phyloP scores from a whole-genome alignment of 2,113 vertebrate species.

The Sprattus sprattus region DNA sequence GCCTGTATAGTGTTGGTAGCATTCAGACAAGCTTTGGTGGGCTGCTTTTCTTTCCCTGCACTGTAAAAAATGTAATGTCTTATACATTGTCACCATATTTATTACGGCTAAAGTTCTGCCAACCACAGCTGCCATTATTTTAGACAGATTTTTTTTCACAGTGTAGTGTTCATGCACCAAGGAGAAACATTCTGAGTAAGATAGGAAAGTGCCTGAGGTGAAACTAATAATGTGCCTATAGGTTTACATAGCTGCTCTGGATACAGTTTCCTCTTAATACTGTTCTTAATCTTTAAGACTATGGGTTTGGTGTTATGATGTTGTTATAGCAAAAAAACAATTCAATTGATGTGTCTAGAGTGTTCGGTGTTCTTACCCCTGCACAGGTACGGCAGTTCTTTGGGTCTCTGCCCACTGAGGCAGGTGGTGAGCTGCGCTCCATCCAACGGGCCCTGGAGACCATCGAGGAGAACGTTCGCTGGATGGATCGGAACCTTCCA shows the following conservation, averaged over 20 bases:
- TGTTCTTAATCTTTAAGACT: not conserved
- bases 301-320: not conserved
- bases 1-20: too few species aligned
- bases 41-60: not conserved
- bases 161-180: not conserved
- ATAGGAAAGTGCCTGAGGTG: not conserved
- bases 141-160: too few species aligned
- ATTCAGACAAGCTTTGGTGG: not conserved
- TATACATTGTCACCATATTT: too few species aligned
- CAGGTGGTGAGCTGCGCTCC: slow-evolving; percentile 76
- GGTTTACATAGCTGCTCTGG: not conserved
- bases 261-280: not conserved
- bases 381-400: slow-evolving; percentile 81
- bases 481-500: slow-evolving; percentile 82
- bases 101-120: too few species aligned
- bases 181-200: not conserved
- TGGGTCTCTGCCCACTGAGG: slow-evolving; percentile 72
- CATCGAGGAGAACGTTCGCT: slow-evolving; percentile 83
- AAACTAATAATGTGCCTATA: not conserved
- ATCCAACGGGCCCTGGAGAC: slow-evolving; percentile 81
- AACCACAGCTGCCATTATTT: too few species aligned
- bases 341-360: not conserved
- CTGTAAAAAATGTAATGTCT: too few species aligned
- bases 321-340: not conserved
- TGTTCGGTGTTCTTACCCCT: not conserved